phyloP scores from a whole-genome alignment of 2,113 vertebrate species.

The Ameiurus melas region DNA sequence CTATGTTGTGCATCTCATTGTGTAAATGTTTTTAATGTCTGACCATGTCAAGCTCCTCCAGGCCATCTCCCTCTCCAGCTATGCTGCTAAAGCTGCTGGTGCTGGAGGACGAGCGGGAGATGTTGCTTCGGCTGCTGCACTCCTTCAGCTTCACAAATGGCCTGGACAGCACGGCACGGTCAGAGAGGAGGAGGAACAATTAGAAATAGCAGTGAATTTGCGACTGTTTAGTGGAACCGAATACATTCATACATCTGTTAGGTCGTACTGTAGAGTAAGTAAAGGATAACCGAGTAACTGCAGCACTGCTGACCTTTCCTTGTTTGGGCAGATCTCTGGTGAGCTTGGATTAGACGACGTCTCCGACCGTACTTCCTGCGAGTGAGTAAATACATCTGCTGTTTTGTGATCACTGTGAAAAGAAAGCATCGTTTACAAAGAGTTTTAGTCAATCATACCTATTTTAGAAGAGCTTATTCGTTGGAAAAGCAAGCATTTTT shows the following conservation, averaged over 20 bases:
- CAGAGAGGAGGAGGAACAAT: neutral
- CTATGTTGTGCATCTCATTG: too few species aligned
- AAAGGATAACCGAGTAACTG: neutral
- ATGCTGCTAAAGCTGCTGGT: constrained; percentile 98
- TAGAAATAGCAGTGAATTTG: neutral
- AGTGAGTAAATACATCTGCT: constrained; percentile 78
- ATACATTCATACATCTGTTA: neutral
- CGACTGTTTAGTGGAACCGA: neutral
- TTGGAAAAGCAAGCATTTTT: neutral
- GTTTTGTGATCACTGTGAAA: constrained; percentile 79
- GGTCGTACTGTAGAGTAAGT: neutral
- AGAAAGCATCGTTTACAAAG: constrained; percentile 41
- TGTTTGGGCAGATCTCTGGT: constrained; percentile 92
- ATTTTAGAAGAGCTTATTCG: neutral
- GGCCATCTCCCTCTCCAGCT: constrained; percentile 85
- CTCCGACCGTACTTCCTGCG: constrained; percentile 90
- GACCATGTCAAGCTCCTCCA: constrained; percentile 91
- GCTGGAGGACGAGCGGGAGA: constrained; percentile 94
- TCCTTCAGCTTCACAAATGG: constrained; percentile 89
- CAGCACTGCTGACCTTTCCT: constrained; percentile 81
- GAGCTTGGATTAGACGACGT: constrained; percentile 94
- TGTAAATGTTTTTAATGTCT: constrained; percentile 46
- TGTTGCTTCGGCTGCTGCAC: constrained; percentile 81
- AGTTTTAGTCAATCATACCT: neutral
- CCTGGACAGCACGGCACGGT: constrained; percentile 62